Evolutionary conservation across 2,797 vertebrate species (phyloP), one percentile per base, ranked within the genome.

Genomic region (Macroramphosus scolopax): DNA sequence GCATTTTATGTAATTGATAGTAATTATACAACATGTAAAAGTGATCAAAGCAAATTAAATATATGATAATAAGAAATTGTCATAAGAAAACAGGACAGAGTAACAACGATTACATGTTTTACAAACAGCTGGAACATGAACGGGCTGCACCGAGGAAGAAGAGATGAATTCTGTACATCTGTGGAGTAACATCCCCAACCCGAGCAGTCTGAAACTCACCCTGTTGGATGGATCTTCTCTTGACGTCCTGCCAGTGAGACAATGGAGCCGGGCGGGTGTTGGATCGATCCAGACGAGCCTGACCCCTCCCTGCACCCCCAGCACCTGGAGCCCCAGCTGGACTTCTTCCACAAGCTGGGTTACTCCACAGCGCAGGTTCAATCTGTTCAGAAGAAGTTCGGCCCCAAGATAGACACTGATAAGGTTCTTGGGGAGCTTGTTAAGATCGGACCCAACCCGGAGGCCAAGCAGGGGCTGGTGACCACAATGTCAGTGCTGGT

Each of bases 281-380:
- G n/a, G n/a, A 7, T 16, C 1, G 16, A 8, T 18, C 31, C 37
- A 10, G 60, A 73, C 2, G 56, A 81, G 5, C 11, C 14, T 0
- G 49, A 68, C 2, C 46, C 11, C 0, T 45, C 38, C 26, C 14
- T 6, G 0, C 70, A 69, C 47, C 46, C 78, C 17, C 43, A 18
- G 25, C 81, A 84, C 61, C 85, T 63, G 17, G 92, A 92, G 77
- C 75, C 89, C 39, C 94, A 95, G 83, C 90, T 98, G 81, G 94
- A 96, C 75, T 94, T 97, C 84, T 96, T 95, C 78, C 90, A 92
- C 77, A 98, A 98, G 79, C 87, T 98, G 43, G 96, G 96, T 0
- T 98, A 97, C 77, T 89, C 92, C 31, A 90, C 91, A 17, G 88
- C 90, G 48, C 94, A 98, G 82, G 94, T 98, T 38, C 88, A 85